Evolutionary conservation across 2,113 vertebrate genomes (phyloP).

Genomic region (Gorilla gorilla): DNA sequence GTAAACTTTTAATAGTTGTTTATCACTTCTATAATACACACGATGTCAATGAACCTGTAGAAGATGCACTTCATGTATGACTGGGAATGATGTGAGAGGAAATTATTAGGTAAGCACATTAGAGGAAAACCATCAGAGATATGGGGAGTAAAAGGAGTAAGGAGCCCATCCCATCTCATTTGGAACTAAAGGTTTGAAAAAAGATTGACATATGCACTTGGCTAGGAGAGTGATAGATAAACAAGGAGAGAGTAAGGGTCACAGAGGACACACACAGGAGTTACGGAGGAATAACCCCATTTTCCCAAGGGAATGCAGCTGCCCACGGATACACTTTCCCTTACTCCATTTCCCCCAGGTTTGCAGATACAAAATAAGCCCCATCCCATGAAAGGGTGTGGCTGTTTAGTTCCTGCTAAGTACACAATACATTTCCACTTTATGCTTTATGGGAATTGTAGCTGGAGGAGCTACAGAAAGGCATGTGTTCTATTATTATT

Average conservation of each 20-base stretch:
- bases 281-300: not conserved
- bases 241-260: not conserved
- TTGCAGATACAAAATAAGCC: constrained; percentile 15
- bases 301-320: not conserved
- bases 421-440: not conserved
- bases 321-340: not conserved
- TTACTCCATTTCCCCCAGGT: not conserved
- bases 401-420: not conserved
- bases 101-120: not conserved
- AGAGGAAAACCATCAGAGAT: not conserved
- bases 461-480: not conserved
- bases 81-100: not conserved
- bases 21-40: not conserved
- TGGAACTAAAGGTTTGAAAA: not conserved
- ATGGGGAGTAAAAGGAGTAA: not conserved
- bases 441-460: not conserved
- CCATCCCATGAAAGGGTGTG: not conserved
- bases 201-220: not conserved
- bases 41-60: not conserved
- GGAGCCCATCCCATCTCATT: not conserved
- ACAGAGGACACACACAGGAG: not conserved
- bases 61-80: not conserved
- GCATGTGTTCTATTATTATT: not conserved
- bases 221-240: not conserved
- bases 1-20: not conserved